A percentile compares a stretch with the other conserved stretches of the same genome.
Conservation (phyloP, 1,140 invertebrate genomes). For the Capitella teleta region DNA sequence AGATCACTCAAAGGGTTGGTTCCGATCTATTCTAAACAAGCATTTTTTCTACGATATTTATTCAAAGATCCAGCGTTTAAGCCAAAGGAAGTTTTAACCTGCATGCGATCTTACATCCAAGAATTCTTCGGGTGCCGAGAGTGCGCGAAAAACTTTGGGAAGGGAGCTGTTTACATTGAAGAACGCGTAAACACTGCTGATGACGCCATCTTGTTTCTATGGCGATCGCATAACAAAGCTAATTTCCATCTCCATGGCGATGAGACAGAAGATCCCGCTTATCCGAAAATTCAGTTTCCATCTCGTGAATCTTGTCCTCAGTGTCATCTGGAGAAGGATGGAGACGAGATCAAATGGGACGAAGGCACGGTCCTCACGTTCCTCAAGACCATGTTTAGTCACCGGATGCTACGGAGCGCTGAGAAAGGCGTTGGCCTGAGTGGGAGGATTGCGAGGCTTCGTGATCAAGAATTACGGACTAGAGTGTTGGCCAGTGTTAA, state of each 20-base stretch:
- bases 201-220: conserved; percentile 81
- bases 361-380: no score
- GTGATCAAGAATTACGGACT: no score
- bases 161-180: conserved; percentile 52
- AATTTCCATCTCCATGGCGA: conserved; percentile 78
- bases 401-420: no score
- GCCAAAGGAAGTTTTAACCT: conserved; percentile 56
- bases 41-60: not conserved
- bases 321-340: no score
- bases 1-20: not conserved
- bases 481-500: no score
- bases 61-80: conserved; percentile 29
- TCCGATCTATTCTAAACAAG: not conserved
- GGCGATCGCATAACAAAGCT: conserved; percentile 79
- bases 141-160: conserved; percentile 74
- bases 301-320: conserved; percentile 52
- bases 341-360: no score
- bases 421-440: no score
- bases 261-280: conserved; percentile 74
- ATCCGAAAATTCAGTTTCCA: conserved; percentile 88
- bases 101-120: conserved; percentile 79
- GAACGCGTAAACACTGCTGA: conserved; percentile 56
- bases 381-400: no score
- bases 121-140: conserved; percentile 89
- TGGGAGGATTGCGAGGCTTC: no score